Evolutionary conservation across 2,113 vertebrate genomes (phyloP).

Genomic region (Anoura caudifer): DNA sequence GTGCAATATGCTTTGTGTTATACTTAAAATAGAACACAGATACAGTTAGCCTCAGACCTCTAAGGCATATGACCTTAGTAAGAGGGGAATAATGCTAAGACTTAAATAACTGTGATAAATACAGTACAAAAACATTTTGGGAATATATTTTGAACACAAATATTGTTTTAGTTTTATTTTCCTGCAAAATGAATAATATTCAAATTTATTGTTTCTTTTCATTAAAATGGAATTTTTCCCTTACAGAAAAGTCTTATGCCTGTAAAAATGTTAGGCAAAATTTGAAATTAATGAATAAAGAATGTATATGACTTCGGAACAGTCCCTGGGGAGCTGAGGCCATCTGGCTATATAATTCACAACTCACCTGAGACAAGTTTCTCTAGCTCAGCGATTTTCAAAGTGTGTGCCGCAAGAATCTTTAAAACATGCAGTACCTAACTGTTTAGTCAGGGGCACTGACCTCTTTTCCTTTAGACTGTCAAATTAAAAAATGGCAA

Average conservation of each 20-base stretch:
- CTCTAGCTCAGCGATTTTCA: background rate
- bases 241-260: background rate
- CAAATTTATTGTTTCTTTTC: background rate
- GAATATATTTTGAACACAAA: background rate
- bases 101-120: background rate
- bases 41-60: background rate
- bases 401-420: background rate
- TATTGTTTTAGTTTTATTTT: background rate
- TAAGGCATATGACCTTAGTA: background rate
- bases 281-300: slow-evolving; percentile 49
- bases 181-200: background rate
- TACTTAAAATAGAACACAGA: background rate
- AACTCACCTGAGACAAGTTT: background rate
- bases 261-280: background rate
- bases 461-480: background rate
- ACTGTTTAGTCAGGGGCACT: background rate
- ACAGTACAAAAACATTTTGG: background rate
- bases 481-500: background rate
- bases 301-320: background rate
- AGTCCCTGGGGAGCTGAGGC: background rate
- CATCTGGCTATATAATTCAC: slow-evolving; percentile 21
- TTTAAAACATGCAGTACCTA: background rate
- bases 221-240: slow-evolving; percentile 9
- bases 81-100: background rate
- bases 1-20: background rate